A percentile compares a stretch with the other conserved stretches of the same genome.
Conservation (phyloP, 2,797 vertebrate species). For the Syndactyla subalaris region DNA sequence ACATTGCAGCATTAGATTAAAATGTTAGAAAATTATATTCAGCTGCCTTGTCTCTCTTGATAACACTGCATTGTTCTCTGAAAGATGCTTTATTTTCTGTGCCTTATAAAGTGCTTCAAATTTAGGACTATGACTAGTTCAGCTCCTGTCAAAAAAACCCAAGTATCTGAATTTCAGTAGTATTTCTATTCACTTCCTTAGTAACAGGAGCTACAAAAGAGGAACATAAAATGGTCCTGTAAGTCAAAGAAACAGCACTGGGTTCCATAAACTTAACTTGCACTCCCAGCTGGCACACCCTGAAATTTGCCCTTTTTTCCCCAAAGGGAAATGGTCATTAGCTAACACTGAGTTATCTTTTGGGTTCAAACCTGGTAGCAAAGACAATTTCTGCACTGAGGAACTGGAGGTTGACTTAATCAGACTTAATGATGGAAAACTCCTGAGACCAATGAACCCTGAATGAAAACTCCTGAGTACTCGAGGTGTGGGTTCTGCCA, state of each 20-base stretch:
- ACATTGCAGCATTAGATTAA: not conserved
- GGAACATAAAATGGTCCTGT: not conserved
- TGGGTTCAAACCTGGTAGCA: not conserved
- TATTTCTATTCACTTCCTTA: not conserved
- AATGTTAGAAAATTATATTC: not conserved
- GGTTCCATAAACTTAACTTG: not conserved
- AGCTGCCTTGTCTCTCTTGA: not conserved
- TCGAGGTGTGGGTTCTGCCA: not conserved
- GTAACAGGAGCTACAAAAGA: not conserved
- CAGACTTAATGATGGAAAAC: too few species aligned
- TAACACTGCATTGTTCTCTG: not conserved
- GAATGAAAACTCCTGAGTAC: rapidly evolving
- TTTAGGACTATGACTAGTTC: not conserved
- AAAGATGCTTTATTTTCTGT: not conserved
- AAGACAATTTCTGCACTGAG: not conserved
- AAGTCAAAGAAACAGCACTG: not conserved
- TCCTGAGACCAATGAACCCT: not conserved
- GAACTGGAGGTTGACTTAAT: not conserved
- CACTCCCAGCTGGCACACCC: not conserved
- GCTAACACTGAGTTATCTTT: not conserved
- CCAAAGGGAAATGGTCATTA: not conserved
- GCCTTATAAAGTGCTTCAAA: not conserved
- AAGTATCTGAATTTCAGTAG: not conserved
- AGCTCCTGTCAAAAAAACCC: not conserved
- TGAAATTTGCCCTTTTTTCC: not conserved